A percentile compares a stretch with the other conserved stretches of the same genome.
phyloP scores from a whole-genome alignment of 2,113 vertebrate species.

The Sturnus vulgaris region DNA sequence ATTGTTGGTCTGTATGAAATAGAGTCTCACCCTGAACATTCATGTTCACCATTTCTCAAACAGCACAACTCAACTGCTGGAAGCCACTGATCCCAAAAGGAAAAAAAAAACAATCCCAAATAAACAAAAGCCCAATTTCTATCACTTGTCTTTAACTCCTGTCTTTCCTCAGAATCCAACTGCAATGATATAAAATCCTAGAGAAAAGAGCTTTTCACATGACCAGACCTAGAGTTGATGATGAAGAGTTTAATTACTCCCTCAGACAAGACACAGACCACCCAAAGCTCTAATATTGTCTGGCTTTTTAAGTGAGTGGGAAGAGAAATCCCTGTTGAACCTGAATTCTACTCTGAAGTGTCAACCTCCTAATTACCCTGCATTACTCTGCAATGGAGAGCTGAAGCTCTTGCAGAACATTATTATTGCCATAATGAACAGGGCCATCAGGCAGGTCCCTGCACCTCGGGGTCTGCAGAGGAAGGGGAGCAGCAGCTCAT shows the following conservation, averaged over 20 bases:
- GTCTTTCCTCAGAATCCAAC: background rate
- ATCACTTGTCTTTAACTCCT: background rate
- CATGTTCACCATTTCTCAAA: background rate
- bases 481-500: background rate
- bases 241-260: background rate
- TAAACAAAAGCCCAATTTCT: background rate
- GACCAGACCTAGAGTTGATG: background rate
- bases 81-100: background rate
- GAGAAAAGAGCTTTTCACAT: background rate
- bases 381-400: background rate
- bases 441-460: background rate
- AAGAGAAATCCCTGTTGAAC: background rate
- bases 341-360: background rate
- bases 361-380: background rate
- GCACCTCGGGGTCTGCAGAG: background rate
- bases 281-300: background rate
- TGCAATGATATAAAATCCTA: background rate
- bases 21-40: background rate
- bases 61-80: background rate
- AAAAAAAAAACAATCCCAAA: rapidly evolving
- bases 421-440: background rate
- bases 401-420: background rate
- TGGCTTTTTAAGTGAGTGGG: background rate
- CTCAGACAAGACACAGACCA: background rate
- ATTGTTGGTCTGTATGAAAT: rapidly evolving